Evolutionary conservation across 2,888 invertebrate species (phyloP).

Genomic region (Drosophila mercatorum): DNA sequence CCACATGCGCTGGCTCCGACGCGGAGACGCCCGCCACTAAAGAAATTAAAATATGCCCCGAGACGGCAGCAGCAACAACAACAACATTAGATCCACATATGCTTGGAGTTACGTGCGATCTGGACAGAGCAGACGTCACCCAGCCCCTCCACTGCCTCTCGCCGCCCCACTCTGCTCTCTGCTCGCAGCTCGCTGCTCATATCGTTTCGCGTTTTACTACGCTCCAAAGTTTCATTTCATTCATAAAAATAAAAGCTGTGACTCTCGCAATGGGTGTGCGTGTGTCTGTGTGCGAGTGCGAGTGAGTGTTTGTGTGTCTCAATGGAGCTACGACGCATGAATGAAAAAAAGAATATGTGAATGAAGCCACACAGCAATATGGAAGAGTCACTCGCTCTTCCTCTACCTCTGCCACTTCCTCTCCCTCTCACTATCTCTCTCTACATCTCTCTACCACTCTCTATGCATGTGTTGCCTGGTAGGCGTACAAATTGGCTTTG

Average conservation of each 20-base stretch:
- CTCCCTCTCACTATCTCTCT: background rate
- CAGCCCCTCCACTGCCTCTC: background rate
- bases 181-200: slow-evolving; percentile 2
- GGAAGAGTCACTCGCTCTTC: slow-evolving; percentile 16
- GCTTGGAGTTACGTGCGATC: slow-evolving; percentile 62
- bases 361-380: slow-evolving; percentile 50
- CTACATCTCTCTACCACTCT: background rate
- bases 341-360: slow-evolving; percentile 39
- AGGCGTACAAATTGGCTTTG: slow-evolving; percentile 74
- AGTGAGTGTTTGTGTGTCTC: slow-evolving; percentile 36
- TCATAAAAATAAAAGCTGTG: slow-evolving; percentile 73
- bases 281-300: background rate
- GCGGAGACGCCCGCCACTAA: slow-evolving; percentile 71
- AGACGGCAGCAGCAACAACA: slow-evolving; percentile 49
- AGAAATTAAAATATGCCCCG: slow-evolving; percentile 76
- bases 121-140: slow-evolving; percentile 39
- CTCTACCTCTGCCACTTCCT: background rate
- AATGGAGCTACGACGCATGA: slow-evolving; percentile 17
- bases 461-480: slow-evolving; percentile 33
- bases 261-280: slow-evolving; percentile 30
- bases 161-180: background rate
- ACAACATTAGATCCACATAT: slow-evolving; percentile 29
- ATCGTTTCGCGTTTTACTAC: slow-evolving; percentile 69
- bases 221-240: slow-evolving; percentile 78
- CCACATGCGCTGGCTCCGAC: slow-evolving; percentile 66